Evolutionary conservation across 2,113 vertebrate genomes (phyloP).

Genomic region (Pterocles gutturalis): DNA sequence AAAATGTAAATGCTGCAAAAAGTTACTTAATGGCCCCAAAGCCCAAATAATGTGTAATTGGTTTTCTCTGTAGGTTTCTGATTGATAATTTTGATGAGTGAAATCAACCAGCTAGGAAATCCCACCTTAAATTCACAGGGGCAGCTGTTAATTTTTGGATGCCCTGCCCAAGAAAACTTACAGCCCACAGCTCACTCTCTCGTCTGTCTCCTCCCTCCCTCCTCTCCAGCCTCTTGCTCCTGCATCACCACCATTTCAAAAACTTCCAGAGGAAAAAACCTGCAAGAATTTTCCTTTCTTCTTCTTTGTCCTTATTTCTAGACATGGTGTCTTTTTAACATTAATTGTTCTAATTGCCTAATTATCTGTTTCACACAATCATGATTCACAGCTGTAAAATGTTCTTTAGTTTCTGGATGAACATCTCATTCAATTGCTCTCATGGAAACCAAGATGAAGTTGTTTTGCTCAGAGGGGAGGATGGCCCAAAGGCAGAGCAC

Average conservation of each 20-base stretch:
- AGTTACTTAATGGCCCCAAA: background rate
- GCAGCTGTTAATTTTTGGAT: background rate
- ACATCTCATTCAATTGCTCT: background rate
- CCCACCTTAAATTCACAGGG: background rate
- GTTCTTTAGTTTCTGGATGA: background rate
- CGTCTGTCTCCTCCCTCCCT: rapidly evolving
- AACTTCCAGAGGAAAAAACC: background rate
- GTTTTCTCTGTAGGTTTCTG: background rate
- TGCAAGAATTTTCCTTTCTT: background rate
- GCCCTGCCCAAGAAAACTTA: background rate
- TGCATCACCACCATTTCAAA: background rate
- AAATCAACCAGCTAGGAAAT: background rate
- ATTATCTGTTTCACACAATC: background rate
- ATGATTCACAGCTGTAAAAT: background rate
- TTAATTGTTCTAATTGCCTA: background rate
- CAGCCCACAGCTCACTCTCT: background rate
- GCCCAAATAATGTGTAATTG: background rate
- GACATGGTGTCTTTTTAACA: background rate
- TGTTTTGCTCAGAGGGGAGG: background rate
- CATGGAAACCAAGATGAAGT: background rate
- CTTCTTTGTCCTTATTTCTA: background rate
- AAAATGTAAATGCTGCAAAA: background rate
- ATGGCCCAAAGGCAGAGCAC: background rate
- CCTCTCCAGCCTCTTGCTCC: background rate
- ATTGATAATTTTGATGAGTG: background rate